Evolutionary conservation across 2,888 invertebrate genomes (phyloP).

Genomic region (Acanthosepion esculentum): DNA sequence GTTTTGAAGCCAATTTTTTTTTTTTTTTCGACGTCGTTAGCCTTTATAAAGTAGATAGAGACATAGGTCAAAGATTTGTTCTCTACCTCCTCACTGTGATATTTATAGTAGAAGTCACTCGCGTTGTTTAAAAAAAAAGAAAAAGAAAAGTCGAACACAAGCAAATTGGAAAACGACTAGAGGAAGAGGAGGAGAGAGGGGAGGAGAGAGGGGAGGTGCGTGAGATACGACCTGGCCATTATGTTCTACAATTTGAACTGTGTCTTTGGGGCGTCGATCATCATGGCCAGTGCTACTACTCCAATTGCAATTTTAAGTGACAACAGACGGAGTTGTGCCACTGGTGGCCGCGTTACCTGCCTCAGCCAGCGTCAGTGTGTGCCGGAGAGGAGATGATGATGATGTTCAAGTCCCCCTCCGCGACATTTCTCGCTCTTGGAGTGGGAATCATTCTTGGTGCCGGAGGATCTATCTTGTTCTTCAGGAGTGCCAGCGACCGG

Average conservation of each 20-base stretch:
- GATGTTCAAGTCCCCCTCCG: slow-evolving; percentile 54
- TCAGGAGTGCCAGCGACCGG: slow-evolving; percentile 53
- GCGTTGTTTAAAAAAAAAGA: not conserved
- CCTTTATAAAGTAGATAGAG: slow-evolving; percentile 17
- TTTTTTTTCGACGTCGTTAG: not conserved
- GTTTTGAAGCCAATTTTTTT: not conserved
- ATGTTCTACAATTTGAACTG: slow-evolving; percentile 36
- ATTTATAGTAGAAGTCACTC: not conserved
- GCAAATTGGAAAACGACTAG: not conserved
- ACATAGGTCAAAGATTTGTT: not conserved
- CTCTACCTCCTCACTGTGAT: not conserved
- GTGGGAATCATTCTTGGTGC: slow-evolving; percentile 65
- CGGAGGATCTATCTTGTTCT: slow-evolving; percentile 61
- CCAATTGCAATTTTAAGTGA: not conserved
- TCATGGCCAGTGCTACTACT: slow-evolving; percentile 33
- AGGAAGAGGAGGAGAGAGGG: not conserved
- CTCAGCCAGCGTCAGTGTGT: not conserved
- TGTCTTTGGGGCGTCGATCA: not conserved
- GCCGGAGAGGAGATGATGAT: slow-evolving; percentile 51
- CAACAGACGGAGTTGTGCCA: slow-evolving; percentile 36
- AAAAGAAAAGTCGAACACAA: not conserved
- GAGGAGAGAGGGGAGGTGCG: not conserved
- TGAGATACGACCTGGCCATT: slow-evolving; percentile 24
- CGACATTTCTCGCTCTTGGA: slow-evolving; percentile 62
- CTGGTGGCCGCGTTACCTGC: not conserved